These are phyloP conservation scores for Bufo bufo DNA, from an alignment of 2,113 vertebrate genomes.

Conservation along the genomic window DNA sequence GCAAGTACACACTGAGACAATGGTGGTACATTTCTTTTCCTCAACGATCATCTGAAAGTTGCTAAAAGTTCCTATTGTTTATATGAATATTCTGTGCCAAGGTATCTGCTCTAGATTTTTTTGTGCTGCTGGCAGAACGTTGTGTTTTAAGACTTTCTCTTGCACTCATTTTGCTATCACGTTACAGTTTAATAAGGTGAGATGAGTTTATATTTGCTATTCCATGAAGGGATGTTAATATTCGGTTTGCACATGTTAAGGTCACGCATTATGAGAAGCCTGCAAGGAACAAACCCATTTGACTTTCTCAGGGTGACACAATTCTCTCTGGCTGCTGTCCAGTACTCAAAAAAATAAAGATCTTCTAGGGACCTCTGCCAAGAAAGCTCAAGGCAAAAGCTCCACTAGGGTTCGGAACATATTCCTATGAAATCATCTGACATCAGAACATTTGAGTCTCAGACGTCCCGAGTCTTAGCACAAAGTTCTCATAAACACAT, in stretches of 20 bases:
- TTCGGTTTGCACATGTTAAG: constrained; percentile 48
- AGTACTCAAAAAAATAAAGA: constrained; percentile 31
- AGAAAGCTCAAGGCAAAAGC: constrained; percentile 29
- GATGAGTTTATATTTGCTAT: constrained; percentile 38
- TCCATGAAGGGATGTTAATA: constrained; percentile 45
- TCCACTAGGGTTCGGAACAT: constrained; percentile 2
- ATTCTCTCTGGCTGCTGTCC: background rate
- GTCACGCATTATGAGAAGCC: constrained; percentile 32
- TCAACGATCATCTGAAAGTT: constrained; percentile 59
- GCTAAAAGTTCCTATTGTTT: constrained; percentile 55
- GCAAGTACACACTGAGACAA: constrained; percentile 31
- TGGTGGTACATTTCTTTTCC: constrained; percentile 36
- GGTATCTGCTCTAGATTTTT: constrained; percentile 38
- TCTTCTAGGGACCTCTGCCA: constrained; percentile 16
- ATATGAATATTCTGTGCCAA: constrained; percentile 50
- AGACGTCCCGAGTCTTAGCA: constrained; percentile 41
- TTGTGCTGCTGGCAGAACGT: constrained; percentile 62
- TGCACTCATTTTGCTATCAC: constrained; percentile 32
- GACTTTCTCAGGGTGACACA: background rate
- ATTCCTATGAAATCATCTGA: constrained; percentile 43
- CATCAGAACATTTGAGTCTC: constrained; percentile 37
- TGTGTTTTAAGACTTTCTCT: constrained; percentile 59
- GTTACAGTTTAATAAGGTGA: constrained; percentile 46
- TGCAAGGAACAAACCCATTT: constrained; percentile 48
- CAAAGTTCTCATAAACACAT: constrained; percentile 61